A percentile compares a stretch with the other conserved stretches of the same genome.
Conservation (phyloP, 2,113 vertebrate species). For the Tachycineta bicolor region DNA sequence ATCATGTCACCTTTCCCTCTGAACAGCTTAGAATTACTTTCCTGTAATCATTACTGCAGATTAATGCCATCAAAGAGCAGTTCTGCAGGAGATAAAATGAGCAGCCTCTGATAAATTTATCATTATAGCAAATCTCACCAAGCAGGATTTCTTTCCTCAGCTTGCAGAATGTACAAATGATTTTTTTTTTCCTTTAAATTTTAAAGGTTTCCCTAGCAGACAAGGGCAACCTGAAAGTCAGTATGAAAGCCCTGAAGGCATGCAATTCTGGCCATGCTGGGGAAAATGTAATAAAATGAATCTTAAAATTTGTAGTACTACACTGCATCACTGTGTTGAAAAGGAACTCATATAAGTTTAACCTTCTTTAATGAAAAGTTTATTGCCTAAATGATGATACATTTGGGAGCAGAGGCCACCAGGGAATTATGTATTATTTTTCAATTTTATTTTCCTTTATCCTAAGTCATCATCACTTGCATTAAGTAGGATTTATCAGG, state of each 20-base stretch:
- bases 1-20: constrained; percentile 18
- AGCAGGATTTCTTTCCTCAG: constrained; percentile 30
- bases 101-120: constrained; percentile 69
- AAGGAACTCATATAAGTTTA: background rate
- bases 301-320: background rate
- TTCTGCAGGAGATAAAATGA: constrained; percentile 65
- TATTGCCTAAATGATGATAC: background rate
- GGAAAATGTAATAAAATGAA: background rate
- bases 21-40: constrained; percentile 58
- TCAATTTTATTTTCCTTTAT: background rate
- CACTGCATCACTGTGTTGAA: background rate
- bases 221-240: constrained; percentile 45
- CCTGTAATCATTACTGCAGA: constrained; percentile 68
- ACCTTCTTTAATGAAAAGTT: background rate
- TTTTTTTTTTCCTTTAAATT: constrained; percentile 51
- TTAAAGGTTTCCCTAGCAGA: constrained; percentile 12
- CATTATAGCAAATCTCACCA: constrained; percentile 59
- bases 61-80: constrained; percentile 70
- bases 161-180: constrained; percentile 48
- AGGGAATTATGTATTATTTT: background rate
- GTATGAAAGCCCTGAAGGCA: background rate
- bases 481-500: background rate
- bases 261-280: background rate
- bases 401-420: background rate
- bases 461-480: background rate